phyloP scores from a whole-genome alignment of 2,113 vertebrate species.

The Synchiropus splendidus region DNA sequence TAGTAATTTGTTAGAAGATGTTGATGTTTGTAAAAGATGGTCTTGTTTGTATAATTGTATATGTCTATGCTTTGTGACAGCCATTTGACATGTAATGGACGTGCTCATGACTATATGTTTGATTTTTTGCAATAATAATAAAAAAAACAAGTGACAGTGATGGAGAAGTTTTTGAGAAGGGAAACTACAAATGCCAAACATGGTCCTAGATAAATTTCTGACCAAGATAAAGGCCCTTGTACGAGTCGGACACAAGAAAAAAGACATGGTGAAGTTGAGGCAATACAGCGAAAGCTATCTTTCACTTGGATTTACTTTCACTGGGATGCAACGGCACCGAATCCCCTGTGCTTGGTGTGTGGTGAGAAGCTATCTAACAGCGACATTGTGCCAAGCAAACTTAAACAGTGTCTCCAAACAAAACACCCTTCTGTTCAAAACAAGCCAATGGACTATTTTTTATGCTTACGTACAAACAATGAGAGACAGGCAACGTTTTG shows the following conservation, averaged over 20 bases:
- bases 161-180: constrained; percentile 2
- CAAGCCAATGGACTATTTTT: constrained; percentile 6
- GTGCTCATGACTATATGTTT: no score
- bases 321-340: neutral
- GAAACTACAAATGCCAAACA: constrained; percentile 3
- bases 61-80: no score
- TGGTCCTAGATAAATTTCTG: constrained; percentile 2
- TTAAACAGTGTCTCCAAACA: constrained; percentile 12
- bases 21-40: no score
- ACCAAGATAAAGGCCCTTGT: constrained; percentile 2
- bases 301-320: constrained; percentile 11
- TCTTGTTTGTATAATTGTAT: no score
- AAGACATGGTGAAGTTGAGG: constrained; percentile 2
- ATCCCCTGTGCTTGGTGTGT: constrained; percentile 9
- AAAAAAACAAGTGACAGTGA: constrained; percentile 3
- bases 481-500: constrained; percentile 5
- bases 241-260: constrained; percentile 6
- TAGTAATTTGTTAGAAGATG: no score
- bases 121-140: no score
- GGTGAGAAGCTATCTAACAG: constrained; percentile 13
- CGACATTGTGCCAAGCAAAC: constrained; percentile 5
- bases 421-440: constrained; percentile 13
- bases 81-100: no score
- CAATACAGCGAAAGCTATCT: constrained; percentile 4
- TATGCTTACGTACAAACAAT: neutral